Base-by-base conservation (phyloP, 2,888 invertebrate genomes). In the Zaprionus obscuricornis region DNA sequence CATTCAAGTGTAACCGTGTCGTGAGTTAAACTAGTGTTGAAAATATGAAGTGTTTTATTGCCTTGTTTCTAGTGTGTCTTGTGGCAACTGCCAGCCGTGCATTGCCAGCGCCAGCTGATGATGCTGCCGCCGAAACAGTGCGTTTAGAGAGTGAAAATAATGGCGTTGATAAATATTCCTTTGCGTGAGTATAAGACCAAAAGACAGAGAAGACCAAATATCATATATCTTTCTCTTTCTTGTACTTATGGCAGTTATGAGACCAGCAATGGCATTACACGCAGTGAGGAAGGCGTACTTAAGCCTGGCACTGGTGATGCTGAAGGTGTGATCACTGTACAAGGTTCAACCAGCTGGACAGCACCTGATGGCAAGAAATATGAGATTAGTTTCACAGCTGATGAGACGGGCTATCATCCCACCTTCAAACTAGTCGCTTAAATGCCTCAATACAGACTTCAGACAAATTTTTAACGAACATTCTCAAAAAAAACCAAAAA, bases 281-380 rank as follows among this genome's bases (percentile, higher is more conserved):
- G 90, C 6, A 67, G 81, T 22, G 91, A 91, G 76, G 82, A 87
- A 18, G 91, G 89, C 1, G 87, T 89, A 42, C 59, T 91, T 29
- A 91, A 89, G 51, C 87, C 89, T 16, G 85, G 79, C 14, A 88
- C 90, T 0, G 87, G 85, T 1, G 85, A 83, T 31, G 87, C 78
- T 0, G 79, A 81, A 33, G 92, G 93, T 71, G 92, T 92, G 2
- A 91, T 94, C 37, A 90, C 91, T 13, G 92, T 94, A 1, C 91
- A 91, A 14, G 94, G 94, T 20, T 91, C 92, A 11, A 93, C 92
- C 81, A 91, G 92, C 0, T 94, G 92, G 91, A 89, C 91, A 0
- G 92, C 92, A 1, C 91, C 89, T 2, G 92, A 92, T 74, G 92
- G 92, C 43, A 88, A 90, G 50, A 87, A 86, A 39, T 90, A 91